Evolutionary conservation across 2,113 vertebrate genomes (phyloP), one percentile per base, ranked within the genome.

Genomic region (Odobenus rosmarus): DNA sequence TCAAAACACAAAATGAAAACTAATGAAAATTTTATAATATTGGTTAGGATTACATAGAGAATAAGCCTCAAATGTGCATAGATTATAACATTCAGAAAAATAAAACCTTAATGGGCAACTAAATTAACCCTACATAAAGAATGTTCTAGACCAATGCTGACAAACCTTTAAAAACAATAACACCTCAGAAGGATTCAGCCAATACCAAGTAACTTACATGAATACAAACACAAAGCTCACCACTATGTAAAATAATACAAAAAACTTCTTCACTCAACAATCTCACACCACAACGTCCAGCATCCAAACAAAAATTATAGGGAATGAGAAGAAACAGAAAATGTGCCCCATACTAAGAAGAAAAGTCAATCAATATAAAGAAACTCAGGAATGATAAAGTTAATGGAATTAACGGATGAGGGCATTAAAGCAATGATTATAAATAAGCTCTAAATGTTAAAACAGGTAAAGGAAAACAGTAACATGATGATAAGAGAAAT

Each of bases 291-390:
- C 39, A n/a, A 87, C 11, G 28, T 84, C 14, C 31, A 96, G 7
- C 61, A 97, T n/a, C 31, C 46, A 57, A 94, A 96, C 14, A 85
- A 93, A 95, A 83, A 62, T n/a, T 51, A 64, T 1, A 69, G 3
- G 26, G 28, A 91, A 88, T 67, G 19, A 74, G 92, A 71, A 90
- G 6, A 15, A 84, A 12, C 49, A 88, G 80, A 14, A 94, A 92
- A 87, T 10, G 53, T 9, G 11, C 10, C 10, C 57, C 67, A 90
- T 26, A 42, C n/a, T n/a, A 62, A 76, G 33, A 39, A 93, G n/a
- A 67, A 85, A 21, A 95, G n/a, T 39, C 71, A 24, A 39, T 24
- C 23, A 71, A n/a, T 77, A 91, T 42, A 81, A 51, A 57, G 31
- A 72, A n/a, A 74, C 5, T 6, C 13, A 82, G 39, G 72, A 87